Evolutionary conservation across 2,113 vertebrate species (phyloP), one percentile per base, ranked within the genome.

Genomic region (Bucco capensis): DNA sequence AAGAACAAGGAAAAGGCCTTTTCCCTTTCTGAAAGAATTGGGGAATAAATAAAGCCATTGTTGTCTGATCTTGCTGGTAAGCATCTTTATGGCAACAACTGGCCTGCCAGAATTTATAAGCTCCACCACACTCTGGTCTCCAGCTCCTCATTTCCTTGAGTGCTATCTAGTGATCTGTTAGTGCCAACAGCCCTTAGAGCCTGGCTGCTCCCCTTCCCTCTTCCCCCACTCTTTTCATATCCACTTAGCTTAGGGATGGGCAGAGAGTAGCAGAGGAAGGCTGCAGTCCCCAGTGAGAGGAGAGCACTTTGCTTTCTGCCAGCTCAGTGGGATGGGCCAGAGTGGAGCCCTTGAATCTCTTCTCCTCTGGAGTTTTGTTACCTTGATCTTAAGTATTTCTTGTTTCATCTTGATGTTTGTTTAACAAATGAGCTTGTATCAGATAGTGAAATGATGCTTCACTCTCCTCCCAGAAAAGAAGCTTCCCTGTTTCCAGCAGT

Each of bases 331-430:
- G 62, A 14, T 6, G 77, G 72, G 86, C 83, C 5, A 0, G 81
- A 67, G 54, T 1, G 1, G 58, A n/a, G 89, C 64, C 86, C 49
- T 67, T 12, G n/a, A 12, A 12, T 57, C 81, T 72, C n/a, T 24
- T 37, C 64, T 61, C 62, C 75, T 35, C 70, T 57, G 81, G 42
- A 58, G 11, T 70, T 90, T 79, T 14, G 14, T 83, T 96, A 69
- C 86, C 86, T 86, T 79, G 58, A 87, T 90, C 58, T 87, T 1
- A 28, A 60, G 81, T 10, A 23, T 95, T 96, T 93, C 1, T 61
- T 8, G 76, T 94, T 95, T 86, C 86, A 89, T 92, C 70, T 90
- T 61, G 18, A 1, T 50, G 90, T 96, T 89, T 96, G 92, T 93
- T 96, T 96, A 94, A 93, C 93, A 86, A 95, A 93, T 8, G 61